Conservation (phyloP, 2,888 invertebrate species). For the Rosalia funebris region DNA sequence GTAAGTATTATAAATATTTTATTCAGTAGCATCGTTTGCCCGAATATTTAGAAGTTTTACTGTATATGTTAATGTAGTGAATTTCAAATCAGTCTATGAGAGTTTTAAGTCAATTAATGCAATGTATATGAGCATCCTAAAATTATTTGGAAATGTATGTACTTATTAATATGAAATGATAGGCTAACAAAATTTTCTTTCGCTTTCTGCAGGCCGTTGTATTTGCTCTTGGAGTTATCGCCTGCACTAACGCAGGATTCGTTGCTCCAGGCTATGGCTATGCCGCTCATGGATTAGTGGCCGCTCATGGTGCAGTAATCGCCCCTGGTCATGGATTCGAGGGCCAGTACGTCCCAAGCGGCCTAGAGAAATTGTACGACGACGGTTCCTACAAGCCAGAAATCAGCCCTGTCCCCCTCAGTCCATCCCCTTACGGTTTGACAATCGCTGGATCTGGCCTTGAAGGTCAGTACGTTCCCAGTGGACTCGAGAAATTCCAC, state of each 20-base stretch:
- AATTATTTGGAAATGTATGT: too few species aligned
- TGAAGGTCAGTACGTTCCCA: slow-evolving; percentile 54
- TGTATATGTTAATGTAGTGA: too few species aligned
- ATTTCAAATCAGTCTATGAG: too few species aligned
- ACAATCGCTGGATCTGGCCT: slow-evolving; percentile 49
- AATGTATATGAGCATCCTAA: too few species aligned
- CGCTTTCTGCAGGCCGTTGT: slow-evolving; percentile 40
- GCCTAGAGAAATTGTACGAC: slow-evolving; percentile 52
- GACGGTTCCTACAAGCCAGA: slow-evolving; percentile 55
- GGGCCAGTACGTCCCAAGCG: slow-evolving; percentile 52
- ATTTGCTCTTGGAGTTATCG: slow-evolving; percentile 43
- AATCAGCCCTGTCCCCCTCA: slow-evolving; percentile 41
- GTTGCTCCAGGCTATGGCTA: slow-evolving; percentile 29
- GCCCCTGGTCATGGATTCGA: slow-evolving; percentile 46
- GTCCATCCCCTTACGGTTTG: slow-evolving; percentile 45
- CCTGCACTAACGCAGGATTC: slow-evolving; percentile 45
- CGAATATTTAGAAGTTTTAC: too few species aligned
- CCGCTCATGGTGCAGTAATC: slow-evolving; percentile 37
- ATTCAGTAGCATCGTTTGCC: too few species aligned
- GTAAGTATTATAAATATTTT: slow-evolving; percentile 33
- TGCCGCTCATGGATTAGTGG: slow-evolving; percentile 26
- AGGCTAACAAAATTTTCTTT: too few species aligned
- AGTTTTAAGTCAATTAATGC: too few species aligned
- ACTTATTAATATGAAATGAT: too few species aligned
- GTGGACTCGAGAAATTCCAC: slow-evolving; percentile 52